Evolutionary conservation across 2,888 invertebrate genomes (phyloP), one percentile per base, ranked within the genome.

Genomic region (Cancer borealis): DNA sequence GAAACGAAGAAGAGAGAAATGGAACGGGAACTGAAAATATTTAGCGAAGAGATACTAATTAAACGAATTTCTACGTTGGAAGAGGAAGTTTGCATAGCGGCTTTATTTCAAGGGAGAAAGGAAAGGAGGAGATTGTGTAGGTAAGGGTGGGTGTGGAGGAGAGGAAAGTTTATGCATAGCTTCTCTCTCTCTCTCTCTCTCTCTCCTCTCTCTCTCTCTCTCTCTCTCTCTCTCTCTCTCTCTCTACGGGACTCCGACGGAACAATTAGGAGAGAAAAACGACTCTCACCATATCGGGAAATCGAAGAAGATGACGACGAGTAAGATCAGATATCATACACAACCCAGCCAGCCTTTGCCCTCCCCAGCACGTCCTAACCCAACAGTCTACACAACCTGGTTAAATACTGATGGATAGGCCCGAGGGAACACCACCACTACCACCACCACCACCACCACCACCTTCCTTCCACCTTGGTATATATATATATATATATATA

Each of bases 211-310:
- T 79, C 79, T 79, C 79, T 84, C 84, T 39, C 73, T 73, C 39
- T 39, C 30, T 84, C 84, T 84, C 84, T 84, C 84, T 84, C 84
- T 84, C 84, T 84, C 84, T 84, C 84, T 84, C 84, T 84, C 84
- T 84, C 84, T 84, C 84, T 39, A 12, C 84, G 39, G 84, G 84
- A 84, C 84, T 84, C 73, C 73, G 84, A 84, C 84, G 84, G 30
- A 84, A 84, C 84, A 84, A 84, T 84, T 84, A 84, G 84, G 84
- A 84, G 84, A 84, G 84, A 84, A 84, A 84, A 84, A 84, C 84
- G 84, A 84, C 84, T 84, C 30, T 84, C 84, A 39, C 84, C 84
- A 84, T 84, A 84, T 84, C 84, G 84, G 84, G 84, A 84, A 84
- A 84, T 84, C 84, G 39, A 84, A 39, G 39, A 84, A 84, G 84